These are phyloP conservation scores for Myioborus miniatus DNA, from an alignment of 2,797 vertebrate species.

Conservation along the genomic window DNA sequence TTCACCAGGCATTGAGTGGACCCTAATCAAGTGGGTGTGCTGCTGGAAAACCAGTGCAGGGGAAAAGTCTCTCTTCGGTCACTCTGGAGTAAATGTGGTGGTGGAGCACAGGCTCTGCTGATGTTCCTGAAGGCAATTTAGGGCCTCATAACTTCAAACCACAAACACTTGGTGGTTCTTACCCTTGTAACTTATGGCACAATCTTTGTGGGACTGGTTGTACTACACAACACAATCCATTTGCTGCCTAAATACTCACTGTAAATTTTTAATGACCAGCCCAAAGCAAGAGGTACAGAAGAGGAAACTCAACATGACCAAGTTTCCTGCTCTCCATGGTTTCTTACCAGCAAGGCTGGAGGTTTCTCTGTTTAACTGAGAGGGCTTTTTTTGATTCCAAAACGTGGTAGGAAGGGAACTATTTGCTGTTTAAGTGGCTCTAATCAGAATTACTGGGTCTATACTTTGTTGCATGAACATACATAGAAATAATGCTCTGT, in stretches of 20 bases:
- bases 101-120: not conserved
- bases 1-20: not conserved
- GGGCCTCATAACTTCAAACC: not conserved
- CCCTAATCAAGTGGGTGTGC: not conserved
- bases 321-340: not conserved
- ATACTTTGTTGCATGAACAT: not conserved
- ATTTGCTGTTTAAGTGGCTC: not conserved
- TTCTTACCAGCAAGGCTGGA: not conserved
- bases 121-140: not conserved
- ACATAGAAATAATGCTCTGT: not conserved
- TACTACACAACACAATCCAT: not conserved
- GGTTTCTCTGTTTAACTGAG: not conserved
- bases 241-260: not conserved
- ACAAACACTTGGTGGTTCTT: not conserved
- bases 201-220: not conserved
- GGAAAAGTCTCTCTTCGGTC: not conserved
- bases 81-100: not conserved
- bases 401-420: not conserved
- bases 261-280: not conserved
- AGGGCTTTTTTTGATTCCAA: not conserved
- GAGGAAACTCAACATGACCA: not conserved
- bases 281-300: not conserved
- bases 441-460: not conserved
- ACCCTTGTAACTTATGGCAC: accelerated
- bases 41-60: not conserved